These are phyloP conservation scores for Tetramorium simillimum DNA, from an alignment of 1,140 invertebrate species.

Conservation along the genomic window DNA sequence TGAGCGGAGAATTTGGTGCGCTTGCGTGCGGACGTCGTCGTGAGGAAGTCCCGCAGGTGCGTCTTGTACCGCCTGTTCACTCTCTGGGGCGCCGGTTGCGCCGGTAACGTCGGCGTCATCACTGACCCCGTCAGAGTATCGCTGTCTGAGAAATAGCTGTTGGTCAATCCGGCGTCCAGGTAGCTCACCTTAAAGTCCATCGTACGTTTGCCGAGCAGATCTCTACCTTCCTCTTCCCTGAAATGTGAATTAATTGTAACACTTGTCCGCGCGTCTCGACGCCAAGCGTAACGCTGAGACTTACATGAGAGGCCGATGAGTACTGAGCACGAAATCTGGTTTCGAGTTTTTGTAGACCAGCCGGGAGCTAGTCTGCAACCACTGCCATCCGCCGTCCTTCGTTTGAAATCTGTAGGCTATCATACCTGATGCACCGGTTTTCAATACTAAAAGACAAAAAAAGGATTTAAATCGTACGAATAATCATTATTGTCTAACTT, in stretches of 20 bases:
- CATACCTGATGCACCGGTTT: slow-evolving; percentile 99
- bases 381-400: slow-evolving; percentile 98
- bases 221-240: slow-evolving; percentile 99
- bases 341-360: slow-evolving; percentile 99
- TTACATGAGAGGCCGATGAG: slow-evolving; percentile 98
- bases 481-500: background rate
- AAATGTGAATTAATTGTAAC: background rate
- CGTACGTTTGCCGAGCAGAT: slow-evolving; percentile 97
- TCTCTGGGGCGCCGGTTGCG: slow-evolving; percentile 89
- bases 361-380: slow-evolving; percentile 98
- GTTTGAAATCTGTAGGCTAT: slow-evolving; percentile 98
- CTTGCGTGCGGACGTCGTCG: slow-evolving; percentile 95
- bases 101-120: slow-evolving; percentile 85
- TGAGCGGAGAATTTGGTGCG: slow-evolving; percentile 89
- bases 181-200: slow-evolving; percentile 99
- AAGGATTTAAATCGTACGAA: background rate
- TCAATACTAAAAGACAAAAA: slow-evolving; percentile 92
- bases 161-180: slow-evolving; percentile 95
- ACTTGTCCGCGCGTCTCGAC: background rate
- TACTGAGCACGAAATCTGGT: slow-evolving; percentile 99
- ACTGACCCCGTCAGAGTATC: slow-evolving; percentile 90
- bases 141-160: slow-evolving; percentile 94
- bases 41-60: slow-evolving; percentile 96
- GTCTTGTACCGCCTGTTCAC: slow-evolving; percentile 96
- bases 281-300: slow-evolving; percentile 77